A percentile compares a stretch with the other conserved stretches of the same genome.
Conservation (phyloP, 37 sponge, comb jelly and placozoan genomes). For the Halichondria panicea region DNA sequence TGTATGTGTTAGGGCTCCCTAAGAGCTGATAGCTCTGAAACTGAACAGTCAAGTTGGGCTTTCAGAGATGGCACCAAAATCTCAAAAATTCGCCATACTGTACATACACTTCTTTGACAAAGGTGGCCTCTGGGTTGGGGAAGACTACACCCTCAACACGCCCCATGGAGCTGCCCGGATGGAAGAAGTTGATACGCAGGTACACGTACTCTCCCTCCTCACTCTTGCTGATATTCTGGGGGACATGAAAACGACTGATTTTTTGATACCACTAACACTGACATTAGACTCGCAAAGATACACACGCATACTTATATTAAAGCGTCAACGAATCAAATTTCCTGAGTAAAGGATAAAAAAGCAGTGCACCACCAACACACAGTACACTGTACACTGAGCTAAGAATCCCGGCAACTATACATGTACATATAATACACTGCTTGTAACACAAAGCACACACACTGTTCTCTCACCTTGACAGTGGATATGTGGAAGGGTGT, state of each 20-base stretch:
- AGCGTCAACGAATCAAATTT: no score
- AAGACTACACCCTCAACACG: conserved; percentile 76
- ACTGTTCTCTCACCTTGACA: conserved; percentile 83
- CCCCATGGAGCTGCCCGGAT: conserved; percentile 84
- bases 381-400: no score
- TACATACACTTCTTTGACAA: conserved; percentile 92
- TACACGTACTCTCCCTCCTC: conserved; percentile 96
- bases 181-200: conserved; percentile 92
- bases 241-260: neutral
- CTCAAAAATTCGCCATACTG: neutral
- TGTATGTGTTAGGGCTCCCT: neutral
- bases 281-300: no score
- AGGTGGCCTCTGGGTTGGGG: conserved; percentile 88
- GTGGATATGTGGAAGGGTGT: conserved; percentile 95
- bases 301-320: no score
- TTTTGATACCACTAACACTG: neutral
- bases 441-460: neutral
- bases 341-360: no score
- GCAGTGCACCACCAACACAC: no score
- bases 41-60: neutral
- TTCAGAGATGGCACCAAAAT: neutral
- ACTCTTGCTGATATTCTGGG: conserved; percentile 93
- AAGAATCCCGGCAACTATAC: no score
- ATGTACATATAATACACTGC: neutral
- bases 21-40: neutral